Evolutionary conservation across 2,113 vertebrate species (phyloP), one percentile per base, ranked within the genome.

Genomic region (Copsychus sechellarum): DNA sequence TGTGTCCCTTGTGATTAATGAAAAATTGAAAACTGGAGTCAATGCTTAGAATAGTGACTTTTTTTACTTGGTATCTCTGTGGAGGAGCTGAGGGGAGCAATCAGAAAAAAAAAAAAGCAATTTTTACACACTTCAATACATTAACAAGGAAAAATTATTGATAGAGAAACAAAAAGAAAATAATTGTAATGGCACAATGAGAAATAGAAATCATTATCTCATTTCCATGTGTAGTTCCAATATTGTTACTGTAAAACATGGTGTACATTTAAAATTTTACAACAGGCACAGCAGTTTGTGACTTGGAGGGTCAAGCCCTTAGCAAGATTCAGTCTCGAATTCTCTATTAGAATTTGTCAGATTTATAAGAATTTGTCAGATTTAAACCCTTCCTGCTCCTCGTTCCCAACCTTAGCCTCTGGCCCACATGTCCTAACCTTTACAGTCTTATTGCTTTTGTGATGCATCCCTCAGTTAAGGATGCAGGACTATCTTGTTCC

Each of bases 371-470:
- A 48, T 42, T 57, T 50, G 12, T 65, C 25, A 38, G 29, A 24
- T 74, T 87, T 14, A 57, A 65, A 36, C 14, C 25, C 26, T 69
- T 70, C 9, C 5, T 80, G 31, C 22, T 72, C 7, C 11, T 80
- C 8, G 31, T 20, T 11, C 17, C 47, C 45, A 43, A 62, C 33
- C 28, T 36, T 1, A 1, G 36, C 42, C 31, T 86, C 12, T 53
- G 25, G 24, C 28, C 21, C 21, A 36, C 8, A 2, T 48, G 8
- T 43, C 25, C 24, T 53, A 20, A 47, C 11, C 5, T 13, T 54
- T 58, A 31, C 19, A 3, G 0, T 40, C 14, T 42, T 47, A n/a
- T 8, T 1, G 0, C 4, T 54, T 78, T 53, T 51, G 33, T 51
- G 15, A 36, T 40, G 20, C 24, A 72, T 20, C 28, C 16, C 13